Evolutionary conservation across 2,888 invertebrate species (phyloP).

Genomic region (Trissolcus brochymenae): DNA sequence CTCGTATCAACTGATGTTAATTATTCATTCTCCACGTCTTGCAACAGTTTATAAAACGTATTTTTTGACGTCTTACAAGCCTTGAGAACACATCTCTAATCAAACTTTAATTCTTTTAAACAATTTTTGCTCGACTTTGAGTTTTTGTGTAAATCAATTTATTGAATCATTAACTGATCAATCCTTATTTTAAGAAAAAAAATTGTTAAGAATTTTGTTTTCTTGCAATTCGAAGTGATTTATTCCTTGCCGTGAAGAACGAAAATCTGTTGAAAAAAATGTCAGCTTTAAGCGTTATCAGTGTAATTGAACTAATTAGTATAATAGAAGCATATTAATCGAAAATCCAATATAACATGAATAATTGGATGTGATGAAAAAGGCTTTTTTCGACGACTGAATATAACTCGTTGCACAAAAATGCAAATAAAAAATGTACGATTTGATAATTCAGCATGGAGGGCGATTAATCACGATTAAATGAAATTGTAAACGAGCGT

Average conservation of each 20-base stretch:
- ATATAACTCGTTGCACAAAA: not conserved
- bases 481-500: slow-evolving; percentile 15
- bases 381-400: not conserved
- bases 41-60: not conserved
- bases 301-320: too few relatives aligned
- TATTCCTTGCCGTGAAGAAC: too few relatives aligned
- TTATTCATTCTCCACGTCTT: not conserved
- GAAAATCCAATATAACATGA: too few relatives aligned
- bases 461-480: slow-evolving; percentile 28
- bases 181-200: too few relatives aligned
- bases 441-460: slow-evolving; percentile 17
- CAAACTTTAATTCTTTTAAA: not conserved
- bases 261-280: too few relatives aligned
- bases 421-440: slow-evolving; percentile 9
- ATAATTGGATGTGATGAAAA: not conserved
- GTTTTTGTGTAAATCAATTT: too few relatives aligned
- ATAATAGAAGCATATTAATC: too few relatives aligned
- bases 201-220: too few relatives aligned
- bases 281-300: too few relatives aligned
- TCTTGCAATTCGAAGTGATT: too few relatives aligned
- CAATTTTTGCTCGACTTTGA: not conserved
- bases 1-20: not conserved
- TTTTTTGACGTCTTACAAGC: not conserved
- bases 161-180: too few relatives aligned
- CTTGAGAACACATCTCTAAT: not conserved